These are phyloP conservation scores for Eolophus roseicapilla DNA, from an alignment of 2,113 vertebrate species.

Conservation along the genomic window DNA sequence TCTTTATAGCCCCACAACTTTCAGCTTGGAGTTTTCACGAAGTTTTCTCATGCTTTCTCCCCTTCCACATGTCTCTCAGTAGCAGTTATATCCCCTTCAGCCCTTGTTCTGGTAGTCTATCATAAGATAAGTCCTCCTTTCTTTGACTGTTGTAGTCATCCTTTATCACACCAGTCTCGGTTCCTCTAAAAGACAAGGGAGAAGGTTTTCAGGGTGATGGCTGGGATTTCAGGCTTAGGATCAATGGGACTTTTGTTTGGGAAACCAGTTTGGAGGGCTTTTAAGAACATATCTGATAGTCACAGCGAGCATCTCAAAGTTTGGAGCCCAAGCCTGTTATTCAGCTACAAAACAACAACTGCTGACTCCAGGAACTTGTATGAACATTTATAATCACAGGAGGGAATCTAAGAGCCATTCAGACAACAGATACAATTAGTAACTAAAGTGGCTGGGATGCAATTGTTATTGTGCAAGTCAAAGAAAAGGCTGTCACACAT, in stretches of 20 bases:
- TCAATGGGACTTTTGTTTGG: conserved; percentile 5
- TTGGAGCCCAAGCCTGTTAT: not conserved
- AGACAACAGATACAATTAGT: conserved; percentile 24
- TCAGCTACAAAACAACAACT: conserved; percentile 4
- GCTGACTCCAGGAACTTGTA: conserved; percentile 6
- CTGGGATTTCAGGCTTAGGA: conserved; percentile 16
- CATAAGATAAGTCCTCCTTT: not conserved
- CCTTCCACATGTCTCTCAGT: not conserved
- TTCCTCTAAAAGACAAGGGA: not conserved
- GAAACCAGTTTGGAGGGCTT: not conserved
- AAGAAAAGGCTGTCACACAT: not conserved
- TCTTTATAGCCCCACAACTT: not conserved
- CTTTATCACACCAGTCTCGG: not conserved
- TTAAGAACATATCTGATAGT: conserved; percentile 3
- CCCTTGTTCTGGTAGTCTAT: not conserved
- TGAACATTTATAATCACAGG: conserved; percentile 12
- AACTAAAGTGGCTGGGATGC: not conserved
- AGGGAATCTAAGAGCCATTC: conserved; percentile 44
- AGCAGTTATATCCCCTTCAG: not conserved
- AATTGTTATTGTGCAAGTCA: conserved; percentile 13
- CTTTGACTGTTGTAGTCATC: not conserved
- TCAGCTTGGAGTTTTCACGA: not conserved
- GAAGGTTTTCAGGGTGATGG: not conserved
- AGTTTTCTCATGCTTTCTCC: not conserved
- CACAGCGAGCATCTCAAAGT: not conserved